phyloP scores from a whole-genome alignment of 2,888 invertebrate species.

The Autographa pulchrina region DNA sequence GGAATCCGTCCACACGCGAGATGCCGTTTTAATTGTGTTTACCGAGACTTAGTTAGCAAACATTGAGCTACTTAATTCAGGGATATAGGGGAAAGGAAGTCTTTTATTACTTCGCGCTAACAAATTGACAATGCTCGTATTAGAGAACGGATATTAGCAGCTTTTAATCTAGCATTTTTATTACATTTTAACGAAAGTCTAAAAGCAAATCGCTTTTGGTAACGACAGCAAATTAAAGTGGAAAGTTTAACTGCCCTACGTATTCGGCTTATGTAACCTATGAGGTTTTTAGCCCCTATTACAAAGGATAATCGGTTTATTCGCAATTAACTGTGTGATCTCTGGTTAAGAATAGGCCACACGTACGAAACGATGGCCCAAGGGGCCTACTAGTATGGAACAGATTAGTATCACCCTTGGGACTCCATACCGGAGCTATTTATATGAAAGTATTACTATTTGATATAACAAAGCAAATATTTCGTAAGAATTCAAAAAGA shows the following conservation, averaged over 20 bases:
- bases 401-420: conserved; percentile 45
- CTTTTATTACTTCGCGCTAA: conserved; percentile 65
- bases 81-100: conserved; percentile 65
- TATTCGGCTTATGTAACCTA: not conserved
- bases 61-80: conserved; percentile 77
- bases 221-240: not conserved
- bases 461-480: conserved; percentile 23
- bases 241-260: not conserved
- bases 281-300: conserved; percentile 18
- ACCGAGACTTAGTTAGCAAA: conserved; percentile 80
- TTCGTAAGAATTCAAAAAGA: conserved; percentile 8
- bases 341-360: conserved; percentile 32
- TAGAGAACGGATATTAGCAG: conserved; percentile 45
- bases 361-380: conserved; percentile 40
- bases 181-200: conserved; percentile 23
- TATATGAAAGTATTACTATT: conserved; percentile 34
- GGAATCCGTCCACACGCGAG: conserved; percentile 80
- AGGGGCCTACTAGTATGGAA: conserved; percentile 32
- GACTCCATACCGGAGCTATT: conserved; percentile 36
- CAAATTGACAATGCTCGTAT: conserved; percentile 60
- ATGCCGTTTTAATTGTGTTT: conserved; percentile 86
- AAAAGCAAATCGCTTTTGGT: conserved; percentile 8
- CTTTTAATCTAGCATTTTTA: conserved; percentile 28
- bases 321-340: conserved; percentile 37
- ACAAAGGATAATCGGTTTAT: conserved; percentile 35